Conservation (phyloP, 2,888 invertebrate species). For the Slavum lentiscoides region DNA sequence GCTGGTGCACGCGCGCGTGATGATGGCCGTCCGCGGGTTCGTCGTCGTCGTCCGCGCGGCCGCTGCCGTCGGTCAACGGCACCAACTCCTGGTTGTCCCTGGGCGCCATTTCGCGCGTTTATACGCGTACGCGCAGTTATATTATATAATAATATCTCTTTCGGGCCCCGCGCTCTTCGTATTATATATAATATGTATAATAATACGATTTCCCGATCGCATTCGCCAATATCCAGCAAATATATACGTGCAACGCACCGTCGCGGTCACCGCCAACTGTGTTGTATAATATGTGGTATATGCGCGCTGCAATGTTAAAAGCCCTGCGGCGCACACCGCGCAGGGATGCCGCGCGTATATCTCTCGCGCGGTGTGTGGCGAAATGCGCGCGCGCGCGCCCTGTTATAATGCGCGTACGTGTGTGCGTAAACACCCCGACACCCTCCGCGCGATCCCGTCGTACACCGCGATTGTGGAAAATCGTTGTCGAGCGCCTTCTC, state of each 20-base stretch:
- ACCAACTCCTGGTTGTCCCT: conserved; percentile 42
- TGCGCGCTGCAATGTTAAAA: background rate
- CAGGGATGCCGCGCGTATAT: background rate
- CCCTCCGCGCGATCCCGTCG: background rate
- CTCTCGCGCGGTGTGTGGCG: background rate
- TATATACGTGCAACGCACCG: too few species aligned
- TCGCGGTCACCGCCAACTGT: too few species aligned
- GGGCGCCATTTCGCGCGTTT: conserved; percentile 1
- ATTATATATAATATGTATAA: background rate
- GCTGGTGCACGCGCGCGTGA: too few species aligned
- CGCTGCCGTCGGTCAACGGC: conserved; percentile 38
- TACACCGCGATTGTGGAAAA: conserved; percentile 12
- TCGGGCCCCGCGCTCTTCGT: background rate
- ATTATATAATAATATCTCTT: background rate
- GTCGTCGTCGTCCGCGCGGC: conserved; percentile 34
- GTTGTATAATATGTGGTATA: too few species aligned
- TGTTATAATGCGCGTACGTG: background rate
- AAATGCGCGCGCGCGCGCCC: background rate
- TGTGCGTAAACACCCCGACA: too few species aligned
- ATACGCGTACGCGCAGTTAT: too few species aligned
- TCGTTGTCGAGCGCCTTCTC: conserved; percentile 37
- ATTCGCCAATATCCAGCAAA: too few species aligned
- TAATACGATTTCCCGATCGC: too few species aligned
- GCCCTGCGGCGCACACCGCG: background rate
- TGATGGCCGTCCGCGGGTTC: background rate